A percentile compares a stretch with the other conserved stretches of the same genome.
Evolutionary conservation across 2,888 invertebrate genomes (phyloP).

Genomic region (Drosophila quinaria): DNA sequence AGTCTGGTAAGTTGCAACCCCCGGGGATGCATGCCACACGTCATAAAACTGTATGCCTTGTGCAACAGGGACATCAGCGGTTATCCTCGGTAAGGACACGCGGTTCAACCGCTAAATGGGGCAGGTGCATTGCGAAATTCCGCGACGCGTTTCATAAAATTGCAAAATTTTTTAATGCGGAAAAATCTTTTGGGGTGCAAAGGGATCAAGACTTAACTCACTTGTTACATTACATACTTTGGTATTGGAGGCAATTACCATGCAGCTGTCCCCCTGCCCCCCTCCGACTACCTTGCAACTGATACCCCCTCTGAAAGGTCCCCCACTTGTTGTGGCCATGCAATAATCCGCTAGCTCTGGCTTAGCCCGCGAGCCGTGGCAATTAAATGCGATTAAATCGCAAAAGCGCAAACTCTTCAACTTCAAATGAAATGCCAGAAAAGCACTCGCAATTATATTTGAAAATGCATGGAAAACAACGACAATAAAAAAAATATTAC

Average conservation of each 20-base stretch:
- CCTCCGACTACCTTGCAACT: slow-evolving; percentile 2
- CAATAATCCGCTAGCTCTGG: slow-evolving; percentile 52
- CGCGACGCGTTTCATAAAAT: slow-evolving; percentile 48
- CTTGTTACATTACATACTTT: slow-evolving; percentile 35
- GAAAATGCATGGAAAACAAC: slow-evolving; percentile 67
- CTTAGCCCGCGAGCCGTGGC: slow-evolving; percentile 59
- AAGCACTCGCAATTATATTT: slow-evolving; percentile 75
- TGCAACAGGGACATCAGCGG: neutral
- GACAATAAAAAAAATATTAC: slow-evolving; percentile 72
- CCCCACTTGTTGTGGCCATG: slow-evolving; percentile 22
- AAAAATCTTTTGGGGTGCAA: slow-evolving; percentile 70
- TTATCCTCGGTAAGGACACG: slow-evolving; percentile 20
- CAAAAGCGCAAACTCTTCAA: slow-evolving; percentile 73
- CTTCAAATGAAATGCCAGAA: slow-evolving; percentile 73
- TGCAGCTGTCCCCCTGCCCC: slow-evolving; percentile 57
- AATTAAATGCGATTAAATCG: slow-evolving; percentile 79
- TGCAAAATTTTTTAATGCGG: slow-evolving; percentile 57
- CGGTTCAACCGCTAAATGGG: slow-evolving; percentile 20
- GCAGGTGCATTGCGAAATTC: slow-evolving; percentile 43
- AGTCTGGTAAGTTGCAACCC: slow-evolving; percentile 21
- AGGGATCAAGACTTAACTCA: slow-evolving; percentile 27
- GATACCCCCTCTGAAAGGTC: neutral
- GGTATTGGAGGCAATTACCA: slow-evolving; percentile 68
- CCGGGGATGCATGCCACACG: slow-evolving; percentile 36
- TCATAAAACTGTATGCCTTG: slow-evolving; percentile 52